Evolutionary conservation across 2,113 vertebrate genomes (phyloP), one percentile per base, ranked within the genome.

Genomic region (Alosa alosa): DNA sequence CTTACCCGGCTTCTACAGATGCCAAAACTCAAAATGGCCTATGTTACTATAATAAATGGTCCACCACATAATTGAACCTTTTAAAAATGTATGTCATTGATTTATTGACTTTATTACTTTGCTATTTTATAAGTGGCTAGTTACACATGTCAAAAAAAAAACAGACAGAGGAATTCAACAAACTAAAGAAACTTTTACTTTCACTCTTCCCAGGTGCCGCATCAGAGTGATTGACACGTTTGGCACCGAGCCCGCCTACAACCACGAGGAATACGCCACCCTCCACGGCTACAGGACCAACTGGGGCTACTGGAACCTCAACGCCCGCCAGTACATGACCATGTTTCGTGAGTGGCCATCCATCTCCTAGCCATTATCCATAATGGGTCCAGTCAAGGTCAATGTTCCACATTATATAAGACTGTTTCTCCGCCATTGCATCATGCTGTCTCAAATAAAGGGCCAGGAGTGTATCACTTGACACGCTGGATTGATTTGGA

Each of bases 241-340:
- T 0, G 98, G 98, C 81, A 99, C 98, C 0, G 98, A 99, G 84
- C 98, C 98, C 0, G 97, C 98, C 0, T 99, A 99, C 92, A 99
- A 99, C 93, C 97, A 98, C 0, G 98, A 99, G 92, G 97, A 98
- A 82, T 99, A 99, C 0, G 98, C 98, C 91, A 98, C 97, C 0
- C 93, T 97, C 88, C 96, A 97, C 0, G 97, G 97, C 86, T 99
- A 96, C 96, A 95, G 97, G 85, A 99, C 97, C 90, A 99, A 97
- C 96, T 99, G 98, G 98, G 98, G 98, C 87, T 99, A 99, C 95
- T 99, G 98, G 98, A 99, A 97, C 94, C 96, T 99, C 39, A 96
- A 96, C 87, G 94, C 96, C 88, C 94, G 95, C 86, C 98, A 99
- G 96, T 99, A 97, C 94, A 99, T 99, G 98, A 99, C 98, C 89